Evolutionary conservation across 2,113 vertebrate genomes (phyloP).

Genomic region (Dasyurus viverrinus): DNA sequence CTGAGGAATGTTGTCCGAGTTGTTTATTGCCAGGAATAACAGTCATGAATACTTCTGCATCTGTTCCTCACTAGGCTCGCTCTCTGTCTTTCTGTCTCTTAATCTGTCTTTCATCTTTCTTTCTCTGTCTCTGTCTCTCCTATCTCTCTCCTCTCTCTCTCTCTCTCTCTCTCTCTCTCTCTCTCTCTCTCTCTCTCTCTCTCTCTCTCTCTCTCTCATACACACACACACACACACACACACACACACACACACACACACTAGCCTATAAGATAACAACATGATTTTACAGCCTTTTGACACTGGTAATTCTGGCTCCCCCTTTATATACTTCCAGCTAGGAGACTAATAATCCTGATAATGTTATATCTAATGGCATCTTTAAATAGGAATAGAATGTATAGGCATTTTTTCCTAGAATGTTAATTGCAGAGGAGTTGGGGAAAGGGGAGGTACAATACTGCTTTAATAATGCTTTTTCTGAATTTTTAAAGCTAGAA

Average conservation of each 20-base stretch:
- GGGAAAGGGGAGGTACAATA: neutral
- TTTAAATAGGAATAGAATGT: neutral
- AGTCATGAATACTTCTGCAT: neutral
- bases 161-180: too few relatives aligned
- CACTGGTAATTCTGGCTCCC: neutral
- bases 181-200: too few relatives aligned
- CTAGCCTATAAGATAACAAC: too few relatives aligned
- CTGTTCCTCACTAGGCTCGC: neutral
- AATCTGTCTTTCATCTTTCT: too few relatives aligned
- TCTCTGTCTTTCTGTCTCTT: too few relatives aligned
- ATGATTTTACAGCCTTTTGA: neutral
- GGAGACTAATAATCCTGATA: neutral
- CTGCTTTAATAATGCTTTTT: neutral
- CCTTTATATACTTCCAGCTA: neutral
- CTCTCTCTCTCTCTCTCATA: too few relatives aligned
- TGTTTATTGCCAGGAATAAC: neutral
- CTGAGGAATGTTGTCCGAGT: neutral
- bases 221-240: too few relatives aligned
- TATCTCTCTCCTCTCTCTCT: accelerated
- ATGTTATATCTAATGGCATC: neutral
- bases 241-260: too few relatives aligned
- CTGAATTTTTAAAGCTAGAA: neutral
- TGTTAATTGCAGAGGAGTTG: neutral
- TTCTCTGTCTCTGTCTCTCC: too few relatives aligned
- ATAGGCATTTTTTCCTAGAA: neutral